These are phyloP conservation scores for Daphoenositta chrysoptera DNA, from an alignment of 2,113 vertebrate genomes.

Conservation along the genomic window DNA sequence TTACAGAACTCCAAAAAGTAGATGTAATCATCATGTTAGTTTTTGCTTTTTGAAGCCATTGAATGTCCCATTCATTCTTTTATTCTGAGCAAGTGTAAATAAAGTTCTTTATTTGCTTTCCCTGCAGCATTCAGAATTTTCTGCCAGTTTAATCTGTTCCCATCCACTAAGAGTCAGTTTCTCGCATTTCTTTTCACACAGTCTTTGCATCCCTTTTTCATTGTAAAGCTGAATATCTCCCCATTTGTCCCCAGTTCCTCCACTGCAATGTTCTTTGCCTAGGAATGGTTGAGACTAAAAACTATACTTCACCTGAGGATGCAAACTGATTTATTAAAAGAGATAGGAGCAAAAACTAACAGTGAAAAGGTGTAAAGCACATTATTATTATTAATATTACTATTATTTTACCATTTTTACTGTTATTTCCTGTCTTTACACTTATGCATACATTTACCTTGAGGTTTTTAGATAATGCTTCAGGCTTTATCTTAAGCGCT, in stretches of 20 bases:
- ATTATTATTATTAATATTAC: background rate
- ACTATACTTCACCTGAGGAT: background rate
- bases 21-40: background rate
- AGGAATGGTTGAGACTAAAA: background rate
- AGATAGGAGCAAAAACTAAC: background rate
- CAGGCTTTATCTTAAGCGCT: background rate
- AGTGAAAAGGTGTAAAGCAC: background rate
- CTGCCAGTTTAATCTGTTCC: background rate
- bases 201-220: background rate
- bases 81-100: conserved; percentile 16
- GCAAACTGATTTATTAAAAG: background rate
- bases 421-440: background rate
- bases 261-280: background rate
- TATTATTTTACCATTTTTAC: background rate
- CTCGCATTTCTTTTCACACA: background rate
- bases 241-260: background rate
- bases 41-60: background rate
- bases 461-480: background rate
- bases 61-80: background rate
- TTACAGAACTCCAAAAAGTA: background rate
- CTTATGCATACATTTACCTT: background rate
- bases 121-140: background rate
- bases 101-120: conserved; percentile 14
- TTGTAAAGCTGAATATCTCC: background rate
- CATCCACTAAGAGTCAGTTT: background rate